Evolutionary conservation across 2,888 invertebrate species (phyloP), one percentile per base, ranked within the genome.

Genomic region (Teleiodes luculella): DNA sequence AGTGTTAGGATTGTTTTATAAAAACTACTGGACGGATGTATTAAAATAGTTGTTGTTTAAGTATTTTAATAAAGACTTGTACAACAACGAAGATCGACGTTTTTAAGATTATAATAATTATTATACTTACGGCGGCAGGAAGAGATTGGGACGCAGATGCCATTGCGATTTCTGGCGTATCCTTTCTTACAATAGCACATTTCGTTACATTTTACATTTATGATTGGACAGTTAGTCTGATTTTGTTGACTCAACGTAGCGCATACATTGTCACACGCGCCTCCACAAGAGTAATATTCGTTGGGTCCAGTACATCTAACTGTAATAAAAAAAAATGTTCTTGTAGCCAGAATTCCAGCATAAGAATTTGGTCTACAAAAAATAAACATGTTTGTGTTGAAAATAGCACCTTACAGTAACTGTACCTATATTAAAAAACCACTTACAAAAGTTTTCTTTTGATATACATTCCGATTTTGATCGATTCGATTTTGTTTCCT

Each of bases 191-290:
- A 81, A 53, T 78, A 78, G 46, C 79, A 80, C 64, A 51, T 73
- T 2, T 61, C 53, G 18, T 66, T 73, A 54, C 79, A 79, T 11
- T 51, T 57, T 2, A 68, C 65, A 43, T 76, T 78, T 0, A 61
- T 2, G 5, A 75, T 74, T 1, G 73, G 76, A 48, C 80, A 81
- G 54, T 63, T 61, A 3, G 70, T 68, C 53, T 72, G 70, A 48
- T 67, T 77, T 41, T 73, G 67, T 54, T 58, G 52, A 2, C 61
- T 54, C 3, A 80, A 36, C 6, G 68, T 76, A 0, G 62, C 59
- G 50, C 81, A 81, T 0, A 70, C 74, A 24, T 76, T 82, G 55
- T 82, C 80, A 49, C 80, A 80, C 0, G 70, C 74, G 6, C 66
- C 59, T 1, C 73, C 74, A 53, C 79, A 79, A 1, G 67, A 58